A percentile compares a stretch with the other conserved stretches of the same genome.
These are phyloP conservation scores for Macrosoma leucophasiata DNA, from an alignment of 2,888 invertebrate species.

Conservation along the genomic window DNA sequence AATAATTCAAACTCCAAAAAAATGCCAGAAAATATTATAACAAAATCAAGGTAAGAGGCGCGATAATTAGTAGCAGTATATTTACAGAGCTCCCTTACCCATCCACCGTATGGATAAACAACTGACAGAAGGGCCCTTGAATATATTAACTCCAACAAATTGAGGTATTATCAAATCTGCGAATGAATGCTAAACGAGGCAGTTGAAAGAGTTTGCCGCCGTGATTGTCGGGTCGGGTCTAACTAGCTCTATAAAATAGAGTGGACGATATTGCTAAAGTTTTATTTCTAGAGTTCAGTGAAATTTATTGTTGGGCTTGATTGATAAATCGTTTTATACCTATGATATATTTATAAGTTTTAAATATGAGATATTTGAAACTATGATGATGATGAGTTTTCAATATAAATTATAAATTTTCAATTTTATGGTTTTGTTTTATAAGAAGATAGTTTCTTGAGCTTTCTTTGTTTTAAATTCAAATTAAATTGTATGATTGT, in stretches of 20 bases:
- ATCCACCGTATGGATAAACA: conserved; percentile 21
- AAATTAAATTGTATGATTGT: no score
- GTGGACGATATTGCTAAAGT: conserved; percentile 19
- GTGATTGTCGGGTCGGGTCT: conserved; percentile 21
- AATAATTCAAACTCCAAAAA: no score
- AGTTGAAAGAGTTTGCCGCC: conserved; percentile 14
- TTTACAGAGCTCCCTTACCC: no score
- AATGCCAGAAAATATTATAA: no score
- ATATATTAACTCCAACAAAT: conserved; percentile 23
- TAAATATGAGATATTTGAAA: no score
- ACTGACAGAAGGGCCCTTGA: conserved; percentile 22
- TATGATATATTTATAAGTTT: no score
- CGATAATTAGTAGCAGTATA: no score
- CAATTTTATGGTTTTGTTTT: not conserved
- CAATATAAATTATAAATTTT: not conserved
- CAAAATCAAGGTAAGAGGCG: no score
- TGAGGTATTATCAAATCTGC: conserved; percentile 22
- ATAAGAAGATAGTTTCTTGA: not conserved
- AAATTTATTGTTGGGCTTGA: conserved; percentile 16
- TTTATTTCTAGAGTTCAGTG: conserved; percentile 16
- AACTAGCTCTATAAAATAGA: conserved; percentile 10
- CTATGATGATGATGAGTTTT: not conserved
- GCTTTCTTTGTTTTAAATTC: no score
- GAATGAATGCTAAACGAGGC: conserved; percentile 20
- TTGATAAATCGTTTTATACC: conserved; percentile 1